Percentiles rank a stretch among this genome's conserved stretches.
Evolutionary conservation across 2,888 invertebrate genomes (phyloP).

Genomic region (Clusia tigrina): DNA sequence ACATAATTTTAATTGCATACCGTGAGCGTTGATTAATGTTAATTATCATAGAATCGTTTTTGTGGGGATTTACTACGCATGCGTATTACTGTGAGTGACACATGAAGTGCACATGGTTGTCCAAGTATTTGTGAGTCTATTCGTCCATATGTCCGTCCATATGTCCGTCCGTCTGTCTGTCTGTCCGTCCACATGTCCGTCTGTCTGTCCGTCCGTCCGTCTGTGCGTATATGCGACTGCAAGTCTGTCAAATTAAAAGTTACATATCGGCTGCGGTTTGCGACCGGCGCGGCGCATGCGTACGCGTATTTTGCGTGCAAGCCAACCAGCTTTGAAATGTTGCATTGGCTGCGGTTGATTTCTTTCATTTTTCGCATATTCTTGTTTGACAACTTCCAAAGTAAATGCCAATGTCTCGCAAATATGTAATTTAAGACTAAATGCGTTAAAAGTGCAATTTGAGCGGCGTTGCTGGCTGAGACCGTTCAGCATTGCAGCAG

Average conservation of each 20-base stretch:
- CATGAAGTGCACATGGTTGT: neutral
- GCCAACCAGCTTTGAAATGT: neutral
- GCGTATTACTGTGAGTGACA: conserved; percentile 1
- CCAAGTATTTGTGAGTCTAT: too few species aligned
- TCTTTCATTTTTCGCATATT: conserved; percentile 17
- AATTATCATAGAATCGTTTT: too few species aligned
- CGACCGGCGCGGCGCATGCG: conserved; percentile 16
- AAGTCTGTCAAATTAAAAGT: conserved; percentile 43
- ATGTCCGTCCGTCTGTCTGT: conserved; percentile 28
- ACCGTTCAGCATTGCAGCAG: conserved; percentile 13
- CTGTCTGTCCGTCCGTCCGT: conserved; percentile 22
- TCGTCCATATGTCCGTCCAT: conserved; percentile 11
- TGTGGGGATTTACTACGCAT: too few species aligned
- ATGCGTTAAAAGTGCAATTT: conserved; percentile 23
- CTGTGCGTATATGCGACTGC: conserved; percentile 35
- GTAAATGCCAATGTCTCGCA: conserved; percentile 55
- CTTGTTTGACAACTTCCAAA: conserved; percentile 31
- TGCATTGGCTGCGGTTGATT: neutral
- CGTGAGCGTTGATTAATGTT: conserved; percentile 57
- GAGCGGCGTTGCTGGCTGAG: neutral
- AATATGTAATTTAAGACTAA: conserved; percentile 41
- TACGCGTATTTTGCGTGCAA: conserved; percentile 6
- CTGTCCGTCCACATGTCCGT: too few species aligned
- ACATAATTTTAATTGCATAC: conserved; percentile 57
- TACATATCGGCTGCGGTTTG: neutral